Evolutionary conservation across 2,113 vertebrate species (phyloP).

Genomic region (Neodontobutis hainanensis): DNA sequence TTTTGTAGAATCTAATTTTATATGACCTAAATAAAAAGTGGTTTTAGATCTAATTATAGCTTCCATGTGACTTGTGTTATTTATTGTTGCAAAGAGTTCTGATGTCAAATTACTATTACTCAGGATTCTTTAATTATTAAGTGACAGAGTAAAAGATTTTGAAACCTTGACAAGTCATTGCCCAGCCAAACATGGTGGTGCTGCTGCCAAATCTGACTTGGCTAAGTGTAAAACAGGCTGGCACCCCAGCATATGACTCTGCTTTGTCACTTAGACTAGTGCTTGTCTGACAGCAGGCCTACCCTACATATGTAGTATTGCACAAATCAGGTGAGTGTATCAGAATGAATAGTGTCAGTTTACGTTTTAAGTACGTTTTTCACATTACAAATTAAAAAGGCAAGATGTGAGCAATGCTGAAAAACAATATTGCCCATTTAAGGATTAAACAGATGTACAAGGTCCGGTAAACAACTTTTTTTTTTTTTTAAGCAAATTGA

Average conservation of each 20-base stretch:
- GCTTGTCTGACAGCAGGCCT: slow-evolving; percentile 44
- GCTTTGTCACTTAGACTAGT: slow-evolving; percentile 58
- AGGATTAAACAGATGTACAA: too few species aligned
- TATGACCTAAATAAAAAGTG: slow-evolving; percentile 19
- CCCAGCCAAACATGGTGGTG: slow-evolving; percentile 53
- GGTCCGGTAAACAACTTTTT: too few species aligned
- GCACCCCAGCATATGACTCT: slow-evolving; percentile 50
- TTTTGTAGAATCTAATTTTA: slow-evolving; percentile 44
- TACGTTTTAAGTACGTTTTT: too few species aligned
- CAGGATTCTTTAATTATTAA: slow-evolving; percentile 34
- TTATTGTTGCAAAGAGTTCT: slow-evolving; percentile 45
- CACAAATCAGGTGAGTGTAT: too few species aligned
- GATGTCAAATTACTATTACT: too few species aligned
- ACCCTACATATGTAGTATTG: slow-evolving; percentile 1
- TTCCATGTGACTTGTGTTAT: slow-evolving; percentile 27
- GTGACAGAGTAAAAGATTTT: slow-evolving; percentile 67
- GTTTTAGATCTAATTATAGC: slow-evolving; percentile 48
- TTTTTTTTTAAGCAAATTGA: too few species aligned
- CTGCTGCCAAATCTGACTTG: slow-evolving; percentile 65
- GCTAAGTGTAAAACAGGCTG: slow-evolving; percentile 60
- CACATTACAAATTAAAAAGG: too few species aligned
- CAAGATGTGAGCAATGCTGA: too few species aligned
- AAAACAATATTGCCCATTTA: too few species aligned
- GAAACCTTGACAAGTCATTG: slow-evolving; percentile 51
- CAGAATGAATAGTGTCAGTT: too few species aligned